Evolutionary conservation across 2,888 invertebrate genomes (phyloP).

Genomic region (Tiphia femorata): DNA sequence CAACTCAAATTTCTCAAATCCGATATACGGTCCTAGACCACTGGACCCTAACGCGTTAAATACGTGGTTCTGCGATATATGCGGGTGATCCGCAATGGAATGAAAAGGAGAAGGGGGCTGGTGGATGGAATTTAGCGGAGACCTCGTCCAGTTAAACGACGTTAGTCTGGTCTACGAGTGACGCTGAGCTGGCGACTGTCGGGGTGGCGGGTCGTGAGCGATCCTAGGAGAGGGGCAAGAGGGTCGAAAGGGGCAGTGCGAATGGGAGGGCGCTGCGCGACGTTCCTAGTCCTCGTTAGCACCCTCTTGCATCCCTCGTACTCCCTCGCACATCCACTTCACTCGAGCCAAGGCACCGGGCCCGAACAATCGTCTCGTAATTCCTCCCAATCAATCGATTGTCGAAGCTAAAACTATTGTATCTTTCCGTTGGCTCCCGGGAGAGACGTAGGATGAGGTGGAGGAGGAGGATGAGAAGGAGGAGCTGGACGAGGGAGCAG

Average conservation of each 20-base stretch:
- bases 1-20: too few species aligned
- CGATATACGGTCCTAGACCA: too few species aligned
- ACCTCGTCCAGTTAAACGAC: conserved; percentile 48
- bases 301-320: conserved; percentile 35
- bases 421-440: conserved; percentile 32
- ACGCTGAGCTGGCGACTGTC: conserved; percentile 57
- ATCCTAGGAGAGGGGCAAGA: not conserved
- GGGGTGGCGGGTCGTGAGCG: conserved; percentile 14
- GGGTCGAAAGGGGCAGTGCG: not conserved
- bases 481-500: not conserved
- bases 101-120: not conserved
- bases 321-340: conserved; percentile 48
- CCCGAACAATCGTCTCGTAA: conserved; percentile 60
- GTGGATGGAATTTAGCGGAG: conserved; percentile 31
- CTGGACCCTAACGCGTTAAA: too few species aligned
- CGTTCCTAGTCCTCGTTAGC: conserved; percentile 58
- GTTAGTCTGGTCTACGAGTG: conserved; percentile 55
- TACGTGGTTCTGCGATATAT: too few species aligned
- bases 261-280: conserved; percentile 8
- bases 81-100: not conserved
- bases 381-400: conserved; percentile 66
- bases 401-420: conserved; percentile 64
- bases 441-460: too few species aligned
- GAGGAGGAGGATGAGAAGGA: too few species aligned
- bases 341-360: conserved; percentile 43